Evolutionary conservation across 2,797 vertebrate species (phyloP).

Genomic region (Centropyge bicolor): DNA sequence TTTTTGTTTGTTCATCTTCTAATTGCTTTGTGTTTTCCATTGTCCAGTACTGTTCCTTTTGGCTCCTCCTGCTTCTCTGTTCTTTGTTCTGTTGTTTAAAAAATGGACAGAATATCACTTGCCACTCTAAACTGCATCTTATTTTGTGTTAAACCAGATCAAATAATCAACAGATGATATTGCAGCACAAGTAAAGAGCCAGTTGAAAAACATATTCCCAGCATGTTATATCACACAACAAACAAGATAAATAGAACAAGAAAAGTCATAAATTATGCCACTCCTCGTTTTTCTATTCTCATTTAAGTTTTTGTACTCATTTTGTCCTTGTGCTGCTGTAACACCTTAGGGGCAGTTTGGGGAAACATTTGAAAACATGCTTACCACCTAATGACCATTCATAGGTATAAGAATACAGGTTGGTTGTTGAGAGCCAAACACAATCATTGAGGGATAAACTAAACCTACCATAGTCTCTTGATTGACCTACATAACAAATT

Average conservation of each 20-base stretch:
- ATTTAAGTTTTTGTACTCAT: too few species aligned
- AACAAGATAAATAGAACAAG: background rate
- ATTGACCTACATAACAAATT: conserved; percentile 46
- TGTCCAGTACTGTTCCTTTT: conserved; percentile 53
- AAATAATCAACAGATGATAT: background rate
- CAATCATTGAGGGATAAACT: background rate
- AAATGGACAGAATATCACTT: conserved; percentile 26
- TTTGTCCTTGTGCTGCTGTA: too few species aligned
- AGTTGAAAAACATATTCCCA: background rate
- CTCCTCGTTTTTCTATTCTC: too few species aligned
- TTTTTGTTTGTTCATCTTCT: conserved; percentile 39
- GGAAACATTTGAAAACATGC: background rate
- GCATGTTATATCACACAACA: background rate
- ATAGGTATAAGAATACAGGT: too few species aligned
- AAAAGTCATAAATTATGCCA: too few species aligned
- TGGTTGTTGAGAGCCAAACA: background rate
- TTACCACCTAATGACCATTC: background rate
- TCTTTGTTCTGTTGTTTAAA: conserved; percentile 66
- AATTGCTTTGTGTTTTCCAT: conserved; percentile 47
- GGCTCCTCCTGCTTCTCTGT: conserved; percentile 59
- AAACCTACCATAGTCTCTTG: conserved; percentile 58
- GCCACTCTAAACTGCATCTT: background rate
- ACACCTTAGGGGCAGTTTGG: background rate
- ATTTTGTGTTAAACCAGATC: background rate
- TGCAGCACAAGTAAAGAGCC: background rate